Conservation (phyloP, 2,888 invertebrate species). For the Alentia gelatinosa region DNA sequence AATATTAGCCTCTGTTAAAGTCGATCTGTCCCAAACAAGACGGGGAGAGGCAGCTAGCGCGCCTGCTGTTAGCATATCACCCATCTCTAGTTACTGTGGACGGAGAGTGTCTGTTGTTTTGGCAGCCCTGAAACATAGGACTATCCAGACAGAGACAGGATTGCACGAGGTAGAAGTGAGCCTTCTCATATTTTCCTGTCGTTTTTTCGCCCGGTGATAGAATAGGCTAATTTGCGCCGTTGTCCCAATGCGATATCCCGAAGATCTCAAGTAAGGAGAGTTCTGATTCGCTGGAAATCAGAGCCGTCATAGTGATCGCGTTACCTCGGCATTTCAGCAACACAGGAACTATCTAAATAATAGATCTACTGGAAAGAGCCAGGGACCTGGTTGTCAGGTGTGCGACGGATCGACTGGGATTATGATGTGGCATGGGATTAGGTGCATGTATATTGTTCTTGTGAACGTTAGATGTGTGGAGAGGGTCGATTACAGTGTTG, state of each 20-base stretch:
- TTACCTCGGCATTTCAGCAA: background rate
- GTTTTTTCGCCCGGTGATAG: background rate
- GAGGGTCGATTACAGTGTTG: background rate
- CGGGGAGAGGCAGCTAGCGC: background rate
- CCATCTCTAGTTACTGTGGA: background rate
- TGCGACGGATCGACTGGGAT: background rate
- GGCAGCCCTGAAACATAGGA: conserved; percentile 16
- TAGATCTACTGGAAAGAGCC: background rate
- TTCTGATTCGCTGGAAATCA: background rate
- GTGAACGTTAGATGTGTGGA: background rate
- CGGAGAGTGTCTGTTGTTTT: background rate
- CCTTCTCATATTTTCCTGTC: background rate
- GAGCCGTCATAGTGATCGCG: conserved; percentile 1
- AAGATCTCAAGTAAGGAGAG: background rate
- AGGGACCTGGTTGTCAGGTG: background rate
- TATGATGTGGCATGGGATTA: background rate
- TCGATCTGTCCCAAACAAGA: conserved; percentile 21
- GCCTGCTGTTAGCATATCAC: conserved; percentile 1
- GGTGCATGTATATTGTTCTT: conserved; percentile 5
- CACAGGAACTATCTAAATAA: background rate
- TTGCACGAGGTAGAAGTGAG: too few relatives aligned
- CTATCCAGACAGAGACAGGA: background rate
- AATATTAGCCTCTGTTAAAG: conserved; percentile 28
- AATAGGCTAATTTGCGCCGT: background rate
- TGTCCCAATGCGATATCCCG: background rate